Base-by-base conservation (phyloP, 2,797 vertebrate species). In the Scomberomorus guttatus region DNA sequence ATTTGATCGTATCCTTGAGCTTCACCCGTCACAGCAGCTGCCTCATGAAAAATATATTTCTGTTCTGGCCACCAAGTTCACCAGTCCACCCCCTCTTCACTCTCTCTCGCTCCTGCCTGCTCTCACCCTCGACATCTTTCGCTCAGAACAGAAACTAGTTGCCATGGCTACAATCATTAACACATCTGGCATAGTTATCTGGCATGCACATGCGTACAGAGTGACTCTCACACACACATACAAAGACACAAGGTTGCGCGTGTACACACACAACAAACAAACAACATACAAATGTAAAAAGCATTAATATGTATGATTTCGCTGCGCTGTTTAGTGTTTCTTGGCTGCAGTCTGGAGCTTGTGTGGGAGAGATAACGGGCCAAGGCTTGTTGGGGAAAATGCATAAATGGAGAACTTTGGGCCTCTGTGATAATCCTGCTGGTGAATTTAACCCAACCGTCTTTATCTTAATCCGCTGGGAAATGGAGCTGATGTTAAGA, bases 161-260 rank as follows among this genome's bases (percentile, higher is more conserved):
- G 92, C 95, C 92, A 95, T 95, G 93, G 90, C 81, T 90, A 95
- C 95, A 92, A 93, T 94, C 94, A 94, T 94, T 94, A 94, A 95
- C 93, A 95, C 95, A 95, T 95, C 94, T 95, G 93, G 90, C 90
- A 90, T 88, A 89, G 87, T 91, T 92, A 90, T 92, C 68, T 79
- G 76, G 71, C 84, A 22, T 17, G 27, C 75, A 70, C 82, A 88
- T 81, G 69, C 74, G 60, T 66, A 72, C 70, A 32, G 18, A 34
- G 63, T 13, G 46, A 63, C 58, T 34, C 64, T 71, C 22, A 67
- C 29, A 12, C 42, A 74, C 39, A 58, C 44, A 54, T 51, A 60
- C 48, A 75, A 17, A 25, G 9, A 73, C 44, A 27, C 68, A 57
- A 59, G 52, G 48, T 34, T 32, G 25, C 48, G 29, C 0, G 32